phyloP scores from a whole-genome alignment of 2,113 vertebrate genomes.

The Propithecus coquereli region DNA sequence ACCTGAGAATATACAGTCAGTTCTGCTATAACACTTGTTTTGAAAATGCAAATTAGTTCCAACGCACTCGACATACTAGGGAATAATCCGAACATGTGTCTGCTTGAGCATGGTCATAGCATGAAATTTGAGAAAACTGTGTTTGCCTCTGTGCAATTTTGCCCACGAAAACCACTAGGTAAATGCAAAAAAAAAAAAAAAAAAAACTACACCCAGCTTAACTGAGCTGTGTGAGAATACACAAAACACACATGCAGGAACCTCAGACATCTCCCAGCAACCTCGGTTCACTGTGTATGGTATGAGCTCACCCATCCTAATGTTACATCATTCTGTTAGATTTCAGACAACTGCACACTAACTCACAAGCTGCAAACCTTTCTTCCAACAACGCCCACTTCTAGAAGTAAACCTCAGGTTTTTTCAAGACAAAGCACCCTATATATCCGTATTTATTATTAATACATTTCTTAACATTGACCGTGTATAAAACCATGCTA shows the following conservation, averaged over 20 bases:
- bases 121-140: neutral
- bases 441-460: neutral
- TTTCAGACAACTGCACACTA: neutral
- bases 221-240: neutral
- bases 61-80: neutral
- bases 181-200: neutral
- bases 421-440: neutral
- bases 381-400: neutral
- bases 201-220: neutral
- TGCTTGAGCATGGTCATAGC: neutral
- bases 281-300: accelerated
- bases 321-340: neutral
- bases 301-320: neutral
- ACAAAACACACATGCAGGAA: accelerated
- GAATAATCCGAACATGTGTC: neutral
- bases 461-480: neutral
- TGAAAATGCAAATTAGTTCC: neutral
- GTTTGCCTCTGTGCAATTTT: neutral
- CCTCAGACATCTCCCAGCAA: too few relatives aligned
- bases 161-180: neutral
- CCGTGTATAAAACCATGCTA: neutral
- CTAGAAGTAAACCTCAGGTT: neutral
- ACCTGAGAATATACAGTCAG: neutral
- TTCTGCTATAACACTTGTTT: neutral
- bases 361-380: neutral